Evolutionary conservation across 2,888 invertebrate genomes (phyloP).

Genomic region (Morpho helenor): DNA sequence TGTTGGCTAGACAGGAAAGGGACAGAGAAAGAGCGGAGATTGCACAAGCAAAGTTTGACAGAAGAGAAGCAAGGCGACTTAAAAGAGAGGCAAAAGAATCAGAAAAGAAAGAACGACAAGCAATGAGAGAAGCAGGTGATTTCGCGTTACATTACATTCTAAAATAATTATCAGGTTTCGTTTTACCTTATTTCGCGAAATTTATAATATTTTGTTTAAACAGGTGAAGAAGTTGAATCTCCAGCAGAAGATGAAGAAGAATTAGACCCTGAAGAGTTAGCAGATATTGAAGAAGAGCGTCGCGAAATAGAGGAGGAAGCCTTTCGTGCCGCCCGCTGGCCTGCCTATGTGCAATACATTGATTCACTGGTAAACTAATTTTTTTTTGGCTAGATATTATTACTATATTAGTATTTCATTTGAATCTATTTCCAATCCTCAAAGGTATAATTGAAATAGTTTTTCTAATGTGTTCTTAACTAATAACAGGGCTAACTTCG

Average conservation of each 20-base stretch:
- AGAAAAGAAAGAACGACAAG: slow-evolving; percentile 50
- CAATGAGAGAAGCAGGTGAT: slow-evolving; percentile 52
- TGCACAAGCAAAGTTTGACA: slow-evolving; percentile 48
- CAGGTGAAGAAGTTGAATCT: slow-evolving; percentile 63
- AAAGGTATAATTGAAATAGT: no score
- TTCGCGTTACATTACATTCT: not conserved
- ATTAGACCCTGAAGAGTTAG: slow-evolving; percentile 59
- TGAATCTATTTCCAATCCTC: no score
- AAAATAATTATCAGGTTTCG: no score
- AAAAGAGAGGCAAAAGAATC: slow-evolving; percentile 55
- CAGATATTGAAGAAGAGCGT: slow-evolving; percentile 65
- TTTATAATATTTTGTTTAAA: not conserved
- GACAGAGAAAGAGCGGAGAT: slow-evolving; percentile 46
- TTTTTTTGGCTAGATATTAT: not conserved
- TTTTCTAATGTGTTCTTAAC: no score
- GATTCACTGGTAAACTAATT: slow-evolving; percentile 53
- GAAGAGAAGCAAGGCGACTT: slow-evolving; percentile 50
- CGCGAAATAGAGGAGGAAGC: slow-evolving; percentile 55
- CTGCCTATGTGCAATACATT: slow-evolving; percentile 71
- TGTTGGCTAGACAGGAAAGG: slow-evolving; percentile 46
- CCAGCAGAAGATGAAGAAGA: slow-evolving; percentile 57
- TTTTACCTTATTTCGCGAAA: no score
- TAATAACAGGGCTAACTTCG: no score
- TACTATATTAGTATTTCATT: no score
- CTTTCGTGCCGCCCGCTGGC: slow-evolving; percentile 64